Evolutionary conservation across 2,797 vertebrate species (phyloP).

Genomic region (Tadarida brasiliensis): DNA sequence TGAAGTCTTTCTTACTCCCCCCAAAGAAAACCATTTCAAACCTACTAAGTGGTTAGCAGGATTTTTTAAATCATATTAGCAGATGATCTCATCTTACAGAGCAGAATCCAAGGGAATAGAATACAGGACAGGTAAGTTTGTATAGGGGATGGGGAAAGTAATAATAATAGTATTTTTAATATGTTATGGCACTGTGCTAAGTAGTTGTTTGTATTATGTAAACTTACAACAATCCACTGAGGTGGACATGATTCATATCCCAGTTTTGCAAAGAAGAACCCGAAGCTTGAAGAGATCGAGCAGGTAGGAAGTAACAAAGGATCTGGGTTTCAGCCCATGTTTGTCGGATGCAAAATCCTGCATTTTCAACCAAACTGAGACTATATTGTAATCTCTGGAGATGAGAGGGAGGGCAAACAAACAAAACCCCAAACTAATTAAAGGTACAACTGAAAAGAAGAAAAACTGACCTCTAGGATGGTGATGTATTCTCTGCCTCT

Average conservation of each 20-base stretch:
- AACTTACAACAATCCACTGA: neutral
- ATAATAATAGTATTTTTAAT: neutral
- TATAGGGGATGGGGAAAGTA: neutral
- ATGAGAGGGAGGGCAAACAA: neutral
- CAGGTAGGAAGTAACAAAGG: neutral
- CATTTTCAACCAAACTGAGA: neutral
- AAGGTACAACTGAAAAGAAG: neutral
- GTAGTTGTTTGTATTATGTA: neutral
- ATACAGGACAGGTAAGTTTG: neutral
- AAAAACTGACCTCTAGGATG: neutral
- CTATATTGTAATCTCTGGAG: neutral
- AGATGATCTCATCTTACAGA: neutral
- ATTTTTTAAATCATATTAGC: neutral
- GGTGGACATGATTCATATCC: neutral
- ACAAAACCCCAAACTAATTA: neutral
- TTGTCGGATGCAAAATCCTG: neutral
- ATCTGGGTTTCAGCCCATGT: neutral
- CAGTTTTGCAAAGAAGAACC: conserved; percentile 25
- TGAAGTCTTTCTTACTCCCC: neutral
- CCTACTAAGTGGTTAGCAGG: neutral
- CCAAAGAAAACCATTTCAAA: conserved; percentile 56
- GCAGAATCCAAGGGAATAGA: neutral
- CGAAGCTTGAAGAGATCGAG: conserved; percentile 1
- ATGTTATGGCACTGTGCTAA: neutral
- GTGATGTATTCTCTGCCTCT: neutral